Base-by-base conservation (phyloP, 35 echinoderm and acorn worm genomes). In the Apostichopus japonicus region DNA sequence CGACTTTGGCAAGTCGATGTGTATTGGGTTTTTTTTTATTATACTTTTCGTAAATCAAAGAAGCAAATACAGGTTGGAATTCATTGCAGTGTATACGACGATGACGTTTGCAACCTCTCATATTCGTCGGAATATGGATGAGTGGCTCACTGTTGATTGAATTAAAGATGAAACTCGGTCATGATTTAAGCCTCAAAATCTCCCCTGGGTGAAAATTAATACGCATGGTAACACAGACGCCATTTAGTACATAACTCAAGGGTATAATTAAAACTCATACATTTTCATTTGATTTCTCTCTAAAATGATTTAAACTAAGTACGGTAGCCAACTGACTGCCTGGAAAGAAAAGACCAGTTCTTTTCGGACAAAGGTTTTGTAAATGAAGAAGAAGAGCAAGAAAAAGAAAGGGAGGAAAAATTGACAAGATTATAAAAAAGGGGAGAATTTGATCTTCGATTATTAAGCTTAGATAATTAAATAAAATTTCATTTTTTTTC, bases 131-230 rank as follows among this genome's bases (percentile, higher is more conserved):
- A 75, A 75, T 23, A 75, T 75, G 54, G 17, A 57, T 84, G 33
- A 58, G 56, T 84, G 81, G 81, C 1, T 84, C 16, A n/a, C 16
- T 58, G 81, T 58, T 84, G 54, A 84, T 84, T 84, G 81, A 84
- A 84, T 84, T 84, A 84, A 84, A 57, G 81, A 84, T 84, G 81
- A 84, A 84, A 84, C 56, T 84, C 81, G 81, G 81, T 84, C 81
- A 84, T 75, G 54, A 57, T 17, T 58, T 55, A 84, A 84, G 24
- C 54, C 54, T 57, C 54, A n/a, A 57, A 84, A 57, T 84, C 53
- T 84, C 81, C 54, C 81, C 15, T 23, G 55, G 81, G 81, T 75
- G 7, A 84, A 54, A 84, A 84, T 57, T 84, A 57, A 57, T 84
- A 57, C 81, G 81, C 81, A 23, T 84, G 81, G 53, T 84, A 59